Base-by-base conservation (phyloP, 2,888 invertebrate genomes). In the Argyresthia goedartella region DNA sequence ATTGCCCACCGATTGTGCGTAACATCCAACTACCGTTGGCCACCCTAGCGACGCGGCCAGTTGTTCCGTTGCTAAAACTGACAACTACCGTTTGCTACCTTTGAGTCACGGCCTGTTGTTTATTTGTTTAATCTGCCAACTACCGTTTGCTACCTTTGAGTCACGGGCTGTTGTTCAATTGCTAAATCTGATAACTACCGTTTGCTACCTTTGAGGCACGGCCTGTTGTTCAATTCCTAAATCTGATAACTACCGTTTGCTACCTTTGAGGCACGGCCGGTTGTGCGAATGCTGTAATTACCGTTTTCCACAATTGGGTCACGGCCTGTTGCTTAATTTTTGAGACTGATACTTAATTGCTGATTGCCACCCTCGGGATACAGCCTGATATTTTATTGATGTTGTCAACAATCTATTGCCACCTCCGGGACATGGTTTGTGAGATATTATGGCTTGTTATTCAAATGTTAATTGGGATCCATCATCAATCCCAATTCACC, bases 81-180 rank as follows among this genome's bases (percentile, higher is more conserved):
- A 1, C 6, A 3, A 3, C 33, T 47, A 13, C 47, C 47, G 47
- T 47, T 25, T 47, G 47, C 47, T 34, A 47, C 47, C 47, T 34
- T 33, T 34, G 47, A 34, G 47, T n/a, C 47, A 49, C 49, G 49
- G 39, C 36, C 35, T 49, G 36, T 25, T 49, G 15, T 8, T 49
- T 36, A 34, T 34, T 13, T 1, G 8, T 47, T 34, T 33, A n/a
- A n/a, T 34, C 47, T 34, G n/a, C 47, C 47, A 34, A 47, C n/a
- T 39, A 6, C n/a, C 10, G n/a, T 39, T 16, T 16, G 41, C 39
- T 11, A 16, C 39, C 39, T 41, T 1, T 3, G 35, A 11, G 49
- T 11, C 49, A 49, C 49, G 39, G 39, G 16, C 36, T 36, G 49
- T 15, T 10, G 6, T 15, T 10, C n/a, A n/a, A 11, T 8, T 46